Percentiles rank a stretch among this genome's conserved stretches.
Evolutionary conservation across 2,113 vertebrate genomes (phyloP).

Genomic region (Marmota monax): DNA sequence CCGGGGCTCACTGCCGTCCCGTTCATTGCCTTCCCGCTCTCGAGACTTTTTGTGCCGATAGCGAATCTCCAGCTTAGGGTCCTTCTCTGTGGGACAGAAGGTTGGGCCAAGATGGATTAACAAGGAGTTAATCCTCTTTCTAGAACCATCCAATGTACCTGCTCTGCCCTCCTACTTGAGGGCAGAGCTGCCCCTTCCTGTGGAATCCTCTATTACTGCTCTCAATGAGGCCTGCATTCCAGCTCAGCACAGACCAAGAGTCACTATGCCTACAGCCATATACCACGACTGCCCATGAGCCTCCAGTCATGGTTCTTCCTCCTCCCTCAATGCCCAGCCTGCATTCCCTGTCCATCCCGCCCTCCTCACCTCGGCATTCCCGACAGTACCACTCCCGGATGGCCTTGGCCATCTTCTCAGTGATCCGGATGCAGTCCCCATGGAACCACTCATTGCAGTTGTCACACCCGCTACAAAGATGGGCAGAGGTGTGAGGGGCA

Average conservation of each 20-base stretch:
- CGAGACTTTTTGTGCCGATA: conserved; percentile 93
- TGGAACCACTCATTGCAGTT: conserved; percentile 98
- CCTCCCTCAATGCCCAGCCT: not conserved
- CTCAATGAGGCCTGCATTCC: not conserved
- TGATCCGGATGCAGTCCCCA: conserved; percentile 95
- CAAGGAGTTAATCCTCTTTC: not conserved
- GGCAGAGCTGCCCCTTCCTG: not conserved
- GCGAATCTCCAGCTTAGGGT: conserved; percentile 92
- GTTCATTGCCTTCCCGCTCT: conserved; percentile 80
- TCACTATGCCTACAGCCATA: not conserved
- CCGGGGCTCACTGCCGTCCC: conserved; percentile 81
- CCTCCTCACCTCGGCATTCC: conserved; percentile 91
- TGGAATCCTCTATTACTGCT: not conserved
- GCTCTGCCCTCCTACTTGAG: not conserved
- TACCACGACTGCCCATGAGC: not conserved
- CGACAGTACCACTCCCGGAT: conserved; percentile 96
- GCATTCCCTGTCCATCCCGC: not conserved
- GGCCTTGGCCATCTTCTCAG: conserved; percentile 96
- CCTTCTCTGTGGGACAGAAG: conserved; percentile 86
- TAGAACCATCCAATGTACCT: not conserved
- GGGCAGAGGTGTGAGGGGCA: not conserved
- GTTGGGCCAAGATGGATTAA: not conserved
- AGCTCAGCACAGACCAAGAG: not conserved
- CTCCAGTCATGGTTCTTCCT: not conserved
- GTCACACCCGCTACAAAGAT: conserved; percentile 92